Percentiles rank a stretch among this genome's conserved stretches.
These are phyloP conservation scores for Hirtodrosophila histrioides DNA, from an alignment of 2,888 invertebrate genomes.

Conservation along the genomic window DNA sequence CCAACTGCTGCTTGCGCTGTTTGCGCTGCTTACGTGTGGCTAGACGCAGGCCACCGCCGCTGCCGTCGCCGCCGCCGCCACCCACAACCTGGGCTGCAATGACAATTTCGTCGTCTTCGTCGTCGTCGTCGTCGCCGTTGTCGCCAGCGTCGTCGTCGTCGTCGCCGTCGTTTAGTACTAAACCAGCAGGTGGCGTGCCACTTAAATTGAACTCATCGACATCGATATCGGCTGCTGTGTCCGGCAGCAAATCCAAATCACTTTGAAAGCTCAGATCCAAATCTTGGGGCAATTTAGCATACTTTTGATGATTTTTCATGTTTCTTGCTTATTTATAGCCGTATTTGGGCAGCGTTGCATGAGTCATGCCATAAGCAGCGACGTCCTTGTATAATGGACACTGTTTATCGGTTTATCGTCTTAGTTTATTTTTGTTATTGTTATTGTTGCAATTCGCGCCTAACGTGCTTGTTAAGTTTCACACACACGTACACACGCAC, in stretches of 20 bases:
- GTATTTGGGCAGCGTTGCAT: slow-evolving; percentile 28
- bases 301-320: slow-evolving; percentile 84
- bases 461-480: slow-evolving; percentile 16
- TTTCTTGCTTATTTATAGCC: slow-evolving; percentile 45
- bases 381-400: slow-evolving; percentile 24
- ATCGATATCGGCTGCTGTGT: slow-evolving; percentile 77
- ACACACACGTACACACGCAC: slow-evolving; percentile 9
- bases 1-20: slow-evolving; percentile 60
- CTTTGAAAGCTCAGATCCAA: slow-evolving; percentile 83
- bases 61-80: slow-evolving; percentile 55
- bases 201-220: slow-evolving; percentile 63
- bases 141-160: slow-evolving; percentile 66
- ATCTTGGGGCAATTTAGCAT: slow-evolving; percentile 84
- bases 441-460: slow-evolving; percentile 45
- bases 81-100: slow-evolving; percentile 65
- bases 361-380: slow-evolving; percentile 64
- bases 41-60: slow-evolving; percentile 59
- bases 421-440: slow-evolving; percentile 32
- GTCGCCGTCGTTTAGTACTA: slow-evolving; percentile 53
- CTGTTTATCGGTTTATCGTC: slow-evolving; percentile 51
- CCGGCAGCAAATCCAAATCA: slow-evolving; percentile 78
- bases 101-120: slow-evolving; percentile 81
- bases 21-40: slow-evolving; percentile 55
- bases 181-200: slow-evolving; percentile 59
- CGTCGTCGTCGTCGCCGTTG: slow-evolving; percentile 76